phyloP scores from a whole-genome alignment of 2,888 invertebrate genomes.

The Hartigia nigra region DNA sequence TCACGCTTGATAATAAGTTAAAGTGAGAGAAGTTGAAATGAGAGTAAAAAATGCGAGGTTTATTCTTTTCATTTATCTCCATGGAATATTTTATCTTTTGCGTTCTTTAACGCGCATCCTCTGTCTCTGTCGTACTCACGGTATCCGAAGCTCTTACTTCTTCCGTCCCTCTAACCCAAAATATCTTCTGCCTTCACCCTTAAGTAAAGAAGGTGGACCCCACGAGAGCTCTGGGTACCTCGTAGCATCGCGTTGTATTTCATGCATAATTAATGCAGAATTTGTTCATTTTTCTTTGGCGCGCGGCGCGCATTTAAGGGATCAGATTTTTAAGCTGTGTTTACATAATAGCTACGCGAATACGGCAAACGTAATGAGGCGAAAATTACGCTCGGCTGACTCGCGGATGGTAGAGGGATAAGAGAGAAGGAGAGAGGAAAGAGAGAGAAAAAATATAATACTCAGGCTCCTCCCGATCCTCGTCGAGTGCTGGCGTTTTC shows the following conservation, averaged over 20 bases:
- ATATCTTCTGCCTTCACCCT: background rate
- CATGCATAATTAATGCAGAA: constrained; percentile 25
- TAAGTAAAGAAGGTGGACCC: background rate
- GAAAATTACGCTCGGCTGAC: constrained; percentile 50
- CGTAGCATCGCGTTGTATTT: constrained; percentile 7
- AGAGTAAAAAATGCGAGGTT: constrained; percentile 14
- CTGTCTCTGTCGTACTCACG: background rate
- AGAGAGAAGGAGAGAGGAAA: background rate
- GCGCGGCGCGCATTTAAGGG: constrained; percentile 21
- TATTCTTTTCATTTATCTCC: constrained; percentile 14
- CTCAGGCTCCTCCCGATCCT: constrained; percentile 5
- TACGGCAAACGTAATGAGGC: constrained; percentile 37
- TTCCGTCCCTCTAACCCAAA: background rate
- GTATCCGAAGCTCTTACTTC: background rate
- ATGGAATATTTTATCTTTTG: background rate
- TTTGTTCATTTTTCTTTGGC: constrained; percentile 23
- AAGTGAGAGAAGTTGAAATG: background rate
- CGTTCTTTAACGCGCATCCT: background rate
- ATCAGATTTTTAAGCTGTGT: constrained; percentile 26
- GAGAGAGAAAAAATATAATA: background rate
- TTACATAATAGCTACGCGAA: constrained; percentile 25
- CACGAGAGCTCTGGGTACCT: background rate
- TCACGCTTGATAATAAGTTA: background rate
- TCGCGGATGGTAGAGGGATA: constrained; percentile 23
- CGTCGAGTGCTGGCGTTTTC: constrained; percentile 18